Evolutionary conservation across 2,113 vertebrate genomes (phyloP).

Genomic region (Lutjanus erythropterus): DNA sequence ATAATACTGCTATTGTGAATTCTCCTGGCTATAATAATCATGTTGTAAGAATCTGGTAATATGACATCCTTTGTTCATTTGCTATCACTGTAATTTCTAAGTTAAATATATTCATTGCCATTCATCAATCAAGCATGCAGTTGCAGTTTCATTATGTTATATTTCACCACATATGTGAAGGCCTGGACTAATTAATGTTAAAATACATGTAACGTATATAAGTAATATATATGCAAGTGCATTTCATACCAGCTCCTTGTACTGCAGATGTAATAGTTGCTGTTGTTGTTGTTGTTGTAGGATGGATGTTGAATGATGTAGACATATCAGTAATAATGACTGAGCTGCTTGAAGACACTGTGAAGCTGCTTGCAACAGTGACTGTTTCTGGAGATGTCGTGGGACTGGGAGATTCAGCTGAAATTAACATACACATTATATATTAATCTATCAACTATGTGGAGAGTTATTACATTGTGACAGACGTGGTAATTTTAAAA

Average conservation of each 20-base stretch:
- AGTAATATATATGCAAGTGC: neutral
- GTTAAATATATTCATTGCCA: neutral
- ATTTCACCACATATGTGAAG: neutral
- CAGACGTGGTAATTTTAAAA: neutral
- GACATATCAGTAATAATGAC: neutral
- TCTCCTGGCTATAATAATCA: no score
- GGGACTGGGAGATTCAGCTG: neutral
- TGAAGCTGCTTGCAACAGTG: neutral
- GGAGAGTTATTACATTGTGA: neutral
- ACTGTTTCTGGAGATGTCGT: conserved; percentile 1
- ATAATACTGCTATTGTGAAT: no score
- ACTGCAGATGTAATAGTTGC: no score
- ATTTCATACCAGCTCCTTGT: conserved; percentile 17
- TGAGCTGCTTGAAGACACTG: neutral
- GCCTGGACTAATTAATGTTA: neutral
- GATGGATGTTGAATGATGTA: neutral
- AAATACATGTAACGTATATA: neutral
- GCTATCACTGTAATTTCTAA: neutral
- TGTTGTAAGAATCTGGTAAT: no score
- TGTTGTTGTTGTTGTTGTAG: neutral
- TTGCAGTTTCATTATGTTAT: neutral
- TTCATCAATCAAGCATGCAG: neutral
- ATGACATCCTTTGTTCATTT: no score
- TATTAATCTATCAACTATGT: neutral
- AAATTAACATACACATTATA: neutral